Percentiles rank a stretch among this genome's conserved stretches.
phyloP scores from a whole-genome alignment of 1,140 invertebrate genomes.

The Papilio dardanus region DNA sequence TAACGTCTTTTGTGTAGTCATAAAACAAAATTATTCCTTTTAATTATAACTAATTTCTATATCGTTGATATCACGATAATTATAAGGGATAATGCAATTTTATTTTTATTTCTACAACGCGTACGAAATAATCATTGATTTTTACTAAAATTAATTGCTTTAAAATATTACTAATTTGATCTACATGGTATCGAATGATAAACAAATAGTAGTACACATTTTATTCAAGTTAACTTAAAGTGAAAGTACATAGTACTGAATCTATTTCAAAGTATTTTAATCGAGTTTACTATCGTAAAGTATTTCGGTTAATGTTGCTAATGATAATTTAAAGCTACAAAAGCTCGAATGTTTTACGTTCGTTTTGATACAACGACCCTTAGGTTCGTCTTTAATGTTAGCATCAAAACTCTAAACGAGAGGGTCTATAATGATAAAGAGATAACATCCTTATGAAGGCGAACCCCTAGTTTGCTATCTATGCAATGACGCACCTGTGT shows the following conservation, averaged over 20 bases:
- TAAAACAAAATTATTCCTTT: slow-evolving; percentile 14
- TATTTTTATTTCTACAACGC: no score
- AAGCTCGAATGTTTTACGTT: slow-evolving; percentile 3
- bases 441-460: slow-evolving; percentile 40
- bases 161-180: no score
- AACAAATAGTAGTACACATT: no score
- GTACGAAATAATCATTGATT: no score
- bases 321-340: slow-evolving; percentile 3
- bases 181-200: no score
- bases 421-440: slow-evolving; percentile 41
- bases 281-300: background rate
- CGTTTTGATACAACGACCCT: slow-evolving; percentile 24
- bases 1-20: no score
- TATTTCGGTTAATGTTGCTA: background rate
- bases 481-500: slow-evolving; percentile 40
- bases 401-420: slow-evolving; percentile 18
- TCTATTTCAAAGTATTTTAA: background rate
- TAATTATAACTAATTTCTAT: no score
- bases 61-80: no score
- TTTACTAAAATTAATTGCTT: no score
- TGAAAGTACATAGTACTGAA: background rate
- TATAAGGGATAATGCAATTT: no score
- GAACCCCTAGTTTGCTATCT: slow-evolving; percentile 40
- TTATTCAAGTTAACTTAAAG: no score
- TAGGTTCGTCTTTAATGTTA: slow-evolving; percentile 23